Evolutionary conservation across 1,140 invertebrate genomes (phyloP), one percentile per base, ranked within the genome.

Genomic region (Drosophila setifemur): DNA sequence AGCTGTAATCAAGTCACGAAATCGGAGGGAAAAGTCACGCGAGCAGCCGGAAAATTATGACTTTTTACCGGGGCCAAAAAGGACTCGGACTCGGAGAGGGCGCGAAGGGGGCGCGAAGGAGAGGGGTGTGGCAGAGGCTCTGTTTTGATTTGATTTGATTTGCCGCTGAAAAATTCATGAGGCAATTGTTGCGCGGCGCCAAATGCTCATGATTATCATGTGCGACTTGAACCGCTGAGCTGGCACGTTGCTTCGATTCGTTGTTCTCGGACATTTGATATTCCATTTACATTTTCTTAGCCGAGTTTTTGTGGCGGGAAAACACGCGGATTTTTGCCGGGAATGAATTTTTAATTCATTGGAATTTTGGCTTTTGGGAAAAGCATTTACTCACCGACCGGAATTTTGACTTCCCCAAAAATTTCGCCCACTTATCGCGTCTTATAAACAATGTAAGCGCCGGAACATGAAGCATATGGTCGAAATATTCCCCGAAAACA

Each of bases 1-100:
- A 50, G 64, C 49, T 37, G 43, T 86, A 83, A 79, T 83, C 74
- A 58, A 83, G 81, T 79, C 81, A 83, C 81, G 78, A 78, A 83
- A 83, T 79, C 54, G 48, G 39, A 66, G 57, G 64, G 42, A 58
- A 78, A 79, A 83, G 79, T 83, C 79, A 83, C 79, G 81, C 79
- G 66, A 75, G 71, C 70, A 67, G 71, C 58, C 74, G 57, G 70
- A 85, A 86, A 86, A 85, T 85, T 83, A 83, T 83, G 78, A 79
- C 63, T 85, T 67, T 42, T 47, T 18, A 19, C 47, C 14, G 28
- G 40, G n/a, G 12, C 19, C 42, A 37, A 28, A 7, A 25, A 53
- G 68, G 49, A 55, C 57, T 12, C 58, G 25, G 44, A 45, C 12
- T 40, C 37, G 52, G 49, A 55, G 57, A 54, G 70, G 31, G 11